Evolutionary conservation across 2,888 invertebrate genomes (phyloP).

Genomic region (Patella depressa): DNA sequence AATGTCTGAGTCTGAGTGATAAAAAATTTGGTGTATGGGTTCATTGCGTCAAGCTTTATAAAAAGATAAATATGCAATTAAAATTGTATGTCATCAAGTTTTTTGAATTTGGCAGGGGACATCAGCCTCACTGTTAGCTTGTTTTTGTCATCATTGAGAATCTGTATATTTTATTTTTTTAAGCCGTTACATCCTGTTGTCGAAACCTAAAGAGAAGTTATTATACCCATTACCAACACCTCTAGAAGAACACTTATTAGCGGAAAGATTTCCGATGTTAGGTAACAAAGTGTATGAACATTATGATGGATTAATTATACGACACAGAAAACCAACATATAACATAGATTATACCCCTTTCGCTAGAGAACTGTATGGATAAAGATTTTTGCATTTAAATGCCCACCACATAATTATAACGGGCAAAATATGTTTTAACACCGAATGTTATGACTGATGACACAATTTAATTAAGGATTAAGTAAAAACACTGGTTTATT

Average conservation of each 20-base stretch:
- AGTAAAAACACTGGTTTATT: too few species aligned
- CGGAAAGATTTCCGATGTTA: slow-evolving; percentile 57
- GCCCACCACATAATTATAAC: too few species aligned
- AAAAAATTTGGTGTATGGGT: too few species aligned
- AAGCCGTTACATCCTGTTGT: slow-evolving; percentile 62
- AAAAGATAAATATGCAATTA: too few species aligned
- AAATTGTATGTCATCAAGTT: too few species aligned
- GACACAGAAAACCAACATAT: slow-evolving; percentile 23
- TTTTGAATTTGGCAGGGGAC: too few species aligned
- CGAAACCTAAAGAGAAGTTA: slow-evolving; percentile 48
- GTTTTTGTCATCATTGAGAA: background rate
- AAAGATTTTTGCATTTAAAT: background rate
- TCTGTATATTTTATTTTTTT: slow-evolving; percentile 26
- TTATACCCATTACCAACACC: slow-evolving; percentile 52
- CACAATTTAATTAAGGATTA: too few species aligned
- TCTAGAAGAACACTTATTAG: slow-evolving; percentile 60
- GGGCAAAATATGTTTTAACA: too few species aligned
- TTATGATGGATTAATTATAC: slow-evolving; percentile 25
- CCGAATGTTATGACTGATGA: too few species aligned
- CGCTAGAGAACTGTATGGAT: slow-evolving; percentile 3
- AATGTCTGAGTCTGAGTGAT: too few species aligned
- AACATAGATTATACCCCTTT: slow-evolving; percentile 39
- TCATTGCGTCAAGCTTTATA: too few species aligned
- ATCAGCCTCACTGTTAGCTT: too few species aligned
- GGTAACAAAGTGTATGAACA: slow-evolving; percentile 46